Evolutionary conservation across 2,113 vertebrate species (phyloP).

Genomic region (Forbesichthys papilliferus): DNA sequence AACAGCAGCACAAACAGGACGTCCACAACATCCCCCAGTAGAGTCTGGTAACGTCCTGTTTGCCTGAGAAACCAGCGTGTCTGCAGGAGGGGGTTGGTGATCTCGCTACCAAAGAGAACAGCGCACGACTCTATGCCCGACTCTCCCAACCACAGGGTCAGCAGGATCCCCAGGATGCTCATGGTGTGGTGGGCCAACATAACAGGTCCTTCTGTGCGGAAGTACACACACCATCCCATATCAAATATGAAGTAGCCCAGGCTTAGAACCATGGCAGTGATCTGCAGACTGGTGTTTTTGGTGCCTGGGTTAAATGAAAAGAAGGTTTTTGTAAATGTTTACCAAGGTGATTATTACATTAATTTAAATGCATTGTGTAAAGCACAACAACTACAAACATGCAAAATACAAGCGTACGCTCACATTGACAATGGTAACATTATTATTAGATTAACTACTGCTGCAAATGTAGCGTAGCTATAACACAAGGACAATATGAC

Average conservation of each 20-base stretch:
- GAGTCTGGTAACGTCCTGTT: conserved; percentile 80
- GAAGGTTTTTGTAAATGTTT: neutral
- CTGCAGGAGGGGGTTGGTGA: conserved; percentile 95
- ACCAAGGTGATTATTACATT: no score
- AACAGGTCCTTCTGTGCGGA: conserved; percentile 88
- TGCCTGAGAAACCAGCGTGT: conserved; percentile 95
- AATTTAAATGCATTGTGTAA: no score
- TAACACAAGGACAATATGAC: no score
- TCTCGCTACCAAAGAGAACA: conserved; percentile 93
- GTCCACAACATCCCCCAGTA: conserved; percentile 85
- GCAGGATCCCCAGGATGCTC: conserved; percentile 90
- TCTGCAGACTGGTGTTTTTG: conserved; percentile 90
- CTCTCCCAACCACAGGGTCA: conserved; percentile 86
- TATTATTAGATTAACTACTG: no score
- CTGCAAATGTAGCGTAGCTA: no score
- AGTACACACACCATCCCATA: conserved; percentile 93
- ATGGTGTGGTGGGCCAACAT: conserved; percentile 95
- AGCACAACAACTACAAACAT: no score
- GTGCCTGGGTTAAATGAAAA: conserved; percentile 74
- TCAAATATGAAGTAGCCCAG: conserved; percentile 96
- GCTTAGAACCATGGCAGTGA: conserved; percentile 85
- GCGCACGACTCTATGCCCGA: conserved; percentile 89
- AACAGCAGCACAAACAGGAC: conserved; percentile 89
- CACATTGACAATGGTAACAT: no score
- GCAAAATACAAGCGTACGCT: no score